These are phyloP conservation scores for Heterocephalus glaber DNA, from an alignment of 2,113 vertebrate genomes.

Conservation along the genomic window DNA sequence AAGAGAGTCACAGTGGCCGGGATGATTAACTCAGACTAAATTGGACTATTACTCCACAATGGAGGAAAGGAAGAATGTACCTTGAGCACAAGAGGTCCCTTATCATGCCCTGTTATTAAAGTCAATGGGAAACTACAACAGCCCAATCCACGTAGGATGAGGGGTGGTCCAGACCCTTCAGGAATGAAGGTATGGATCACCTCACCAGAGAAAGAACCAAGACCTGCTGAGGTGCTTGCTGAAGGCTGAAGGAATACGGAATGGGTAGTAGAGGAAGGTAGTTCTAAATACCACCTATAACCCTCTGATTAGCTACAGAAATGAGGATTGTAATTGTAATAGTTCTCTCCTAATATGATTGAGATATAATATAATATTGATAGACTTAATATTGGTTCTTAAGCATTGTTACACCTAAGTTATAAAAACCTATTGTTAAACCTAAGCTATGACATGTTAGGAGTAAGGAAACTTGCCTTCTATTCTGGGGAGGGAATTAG, in stretches of 20 bases:
- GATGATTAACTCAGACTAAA: background rate
- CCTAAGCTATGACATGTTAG: background rate
- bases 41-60: background rate
- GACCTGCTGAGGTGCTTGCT: background rate
- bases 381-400: background rate
- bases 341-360: background rate
- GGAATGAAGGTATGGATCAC: background rate
- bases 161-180: background rate
- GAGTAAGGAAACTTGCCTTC: background rate
- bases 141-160: background rate
- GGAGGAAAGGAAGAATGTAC: background rate
- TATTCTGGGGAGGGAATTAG: background rate
- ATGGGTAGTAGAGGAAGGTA: background rate
- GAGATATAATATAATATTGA: background rate
- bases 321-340: background rate
- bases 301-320: background rate
- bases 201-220: background rate
- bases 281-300: background rate
- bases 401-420: background rate
- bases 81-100: background rate
- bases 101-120: background rate
- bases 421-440: too few relatives aligned
- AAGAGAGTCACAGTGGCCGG: background rate
- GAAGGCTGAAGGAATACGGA: background rate
- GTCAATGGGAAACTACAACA: background rate